phyloP scores from a whole-genome alignment of 2,113 vertebrate species.

The Amblyopsis rosae region DNA sequence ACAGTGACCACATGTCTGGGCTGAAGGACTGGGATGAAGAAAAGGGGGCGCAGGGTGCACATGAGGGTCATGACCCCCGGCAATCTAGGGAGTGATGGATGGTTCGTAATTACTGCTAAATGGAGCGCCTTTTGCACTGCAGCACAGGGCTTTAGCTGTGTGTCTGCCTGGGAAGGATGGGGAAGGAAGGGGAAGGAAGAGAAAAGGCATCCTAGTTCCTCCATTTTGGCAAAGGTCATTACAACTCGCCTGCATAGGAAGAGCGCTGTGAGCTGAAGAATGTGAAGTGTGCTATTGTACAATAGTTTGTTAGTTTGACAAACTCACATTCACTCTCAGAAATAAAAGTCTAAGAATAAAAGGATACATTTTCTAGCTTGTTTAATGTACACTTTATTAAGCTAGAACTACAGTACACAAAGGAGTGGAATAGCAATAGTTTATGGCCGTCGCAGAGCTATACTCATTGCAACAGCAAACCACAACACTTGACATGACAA shows the following conservation, averaged over 20 bases:
- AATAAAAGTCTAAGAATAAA: neutral
- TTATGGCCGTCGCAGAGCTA: too few species aligned
- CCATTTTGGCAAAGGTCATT: constrained; percentile 24
- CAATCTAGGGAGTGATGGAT: constrained; percentile 85
- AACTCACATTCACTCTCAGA: too few species aligned
- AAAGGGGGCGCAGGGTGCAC: constrained; percentile 57
- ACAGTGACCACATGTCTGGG: constrained; percentile 79
- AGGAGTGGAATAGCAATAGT: too few species aligned
- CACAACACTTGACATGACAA: too few species aligned
- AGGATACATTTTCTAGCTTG: constrained; percentile 11
- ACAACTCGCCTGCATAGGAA: neutral
- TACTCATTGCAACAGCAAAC: too few species aligned
- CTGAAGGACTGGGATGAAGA: constrained; percentile 62
- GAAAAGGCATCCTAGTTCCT: constrained; percentile 28
- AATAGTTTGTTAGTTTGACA: too few species aligned
- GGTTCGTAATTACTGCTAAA: constrained; percentile 83
- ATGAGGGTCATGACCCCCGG: constrained; percentile 75
- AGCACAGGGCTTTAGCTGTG: constrained; percentile 78
- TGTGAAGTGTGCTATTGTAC: neutral
- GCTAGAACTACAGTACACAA: too few species aligned
- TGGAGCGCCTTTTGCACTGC: constrained; percentile 75
- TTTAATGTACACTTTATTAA: constrained; percentile 7
- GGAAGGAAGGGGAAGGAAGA: constrained; percentile 9
- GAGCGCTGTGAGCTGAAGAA: constrained; percentile 6
- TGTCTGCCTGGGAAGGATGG: constrained; percentile 28